These are phyloP conservation scores for Syngnathus acus DNA, from an alignment of 2,797 vertebrate species.

Conservation along the genomic window DNA sequence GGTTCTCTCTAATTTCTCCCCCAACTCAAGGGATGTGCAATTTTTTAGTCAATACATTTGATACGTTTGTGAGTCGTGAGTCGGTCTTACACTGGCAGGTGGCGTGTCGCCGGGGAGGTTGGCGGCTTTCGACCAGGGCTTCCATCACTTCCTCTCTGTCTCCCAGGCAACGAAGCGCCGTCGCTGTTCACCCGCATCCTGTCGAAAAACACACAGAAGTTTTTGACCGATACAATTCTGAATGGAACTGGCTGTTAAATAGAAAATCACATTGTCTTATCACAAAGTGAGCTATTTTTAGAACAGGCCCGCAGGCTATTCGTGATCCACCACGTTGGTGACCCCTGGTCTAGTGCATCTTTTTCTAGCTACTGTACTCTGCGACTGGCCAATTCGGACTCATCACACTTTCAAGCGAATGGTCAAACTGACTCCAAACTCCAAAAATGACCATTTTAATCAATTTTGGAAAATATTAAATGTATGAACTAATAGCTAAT, in stretches of 20 bases:
- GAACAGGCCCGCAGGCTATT: too few relatives aligned
- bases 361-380: too few relatives aligned
- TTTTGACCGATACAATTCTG: not conserved
- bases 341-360: too few relatives aligned
- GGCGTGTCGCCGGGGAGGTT: constrained; percentile 62
- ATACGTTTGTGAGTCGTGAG: not conserved
- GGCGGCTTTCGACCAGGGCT: constrained; percentile 69
- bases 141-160: constrained; percentile 68
- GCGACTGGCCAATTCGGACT: too few relatives aligned
- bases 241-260: not conserved
- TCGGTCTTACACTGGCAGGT: constrained; percentile 57
- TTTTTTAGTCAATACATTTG: not conserved
- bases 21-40: not conserved
- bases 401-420: too few relatives aligned
- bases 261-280: too few relatives aligned
- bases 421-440: too few relatives aligned
- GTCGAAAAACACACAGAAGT: constrained; percentile 18
- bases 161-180: constrained; percentile 71
- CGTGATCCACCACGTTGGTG: too few relatives aligned
- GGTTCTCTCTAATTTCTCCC: not conserved
- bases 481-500: too few relatives aligned
- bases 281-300: too few relatives aligned
- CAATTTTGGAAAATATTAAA: too few relatives aligned
- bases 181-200: constrained; percentile 81
- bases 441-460: too few relatives aligned